Evolutionary conservation across 2,113 vertebrate genomes (phyloP), one percentile per base, ranked within the genome.

Genomic region (Misgurnus anguillicaudatus): DNA sequence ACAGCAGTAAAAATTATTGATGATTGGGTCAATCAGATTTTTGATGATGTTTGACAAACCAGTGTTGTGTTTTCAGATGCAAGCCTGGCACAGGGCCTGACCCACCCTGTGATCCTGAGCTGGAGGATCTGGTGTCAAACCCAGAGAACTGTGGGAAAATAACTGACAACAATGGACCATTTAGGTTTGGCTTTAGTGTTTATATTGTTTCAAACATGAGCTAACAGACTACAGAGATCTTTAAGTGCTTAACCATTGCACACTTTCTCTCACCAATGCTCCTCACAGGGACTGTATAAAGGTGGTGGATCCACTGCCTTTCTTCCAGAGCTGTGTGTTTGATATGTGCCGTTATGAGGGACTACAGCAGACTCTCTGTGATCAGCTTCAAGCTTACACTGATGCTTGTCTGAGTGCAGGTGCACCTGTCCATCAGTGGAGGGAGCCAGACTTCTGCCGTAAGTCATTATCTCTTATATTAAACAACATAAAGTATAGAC

Each of bases 331-430:
- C 81, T 95, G 94, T 51, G 66, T 94, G 64, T 89, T 84, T 11
- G 94, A 95, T 89, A 92, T 94, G 95, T 95, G 95, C 53, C 92
- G 81, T 60, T 93, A 89, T 77, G 67, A 87, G 5, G 93, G 93
- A 0, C 83, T 91, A 42, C 89, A 87, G 78, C 72, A 71, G 0
- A 82, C 79, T 0, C 89, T 95, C 70, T 95, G 95, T 79, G 85
- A 89, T 79, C 93, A 95, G 70, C 89, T 95, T 36, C 91, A 94
- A 14, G 91, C 91, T 81, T 90, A 94, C 85, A 94, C 94, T 0
- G 90, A 90, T 0, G 84, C 82, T 79, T 95, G 95, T 84, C 92
- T 91, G 63, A 84, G 88, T 0, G 90, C 92, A 0, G 93, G 94
- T 47, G 90, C 88, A 7, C 80, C 79, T 0, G 92, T 24, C 24